Conservation (phyloP, 2,888 invertebrate genomes). For the Danaus chrysippus region DNA sequence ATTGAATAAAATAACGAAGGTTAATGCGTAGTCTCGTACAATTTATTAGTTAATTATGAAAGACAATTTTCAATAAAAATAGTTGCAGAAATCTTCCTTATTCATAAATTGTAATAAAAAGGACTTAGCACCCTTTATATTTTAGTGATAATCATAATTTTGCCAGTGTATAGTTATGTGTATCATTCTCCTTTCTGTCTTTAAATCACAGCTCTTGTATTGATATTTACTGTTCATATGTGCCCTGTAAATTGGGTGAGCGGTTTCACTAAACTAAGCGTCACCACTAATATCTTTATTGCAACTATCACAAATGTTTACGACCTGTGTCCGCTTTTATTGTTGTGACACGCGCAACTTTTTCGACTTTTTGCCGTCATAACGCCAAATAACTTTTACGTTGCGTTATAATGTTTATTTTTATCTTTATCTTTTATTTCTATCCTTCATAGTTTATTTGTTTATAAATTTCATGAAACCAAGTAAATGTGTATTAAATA, state of each 20-base stretch:
- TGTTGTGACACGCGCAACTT: conserved; percentile 47
- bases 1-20: too few relatives aligned
- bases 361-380: conserved; percentile 17
- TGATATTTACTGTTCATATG: conserved; percentile 3
- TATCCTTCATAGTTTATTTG: conserved; percentile 2
- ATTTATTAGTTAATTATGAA: too few relatives aligned
- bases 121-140: neutral
- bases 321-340: conserved; percentile 49
- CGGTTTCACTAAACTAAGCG: conserved; percentile 24
- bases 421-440: conserved; percentile 13
- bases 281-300: conserved; percentile 57
- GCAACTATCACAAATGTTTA: conserved; percentile 54
- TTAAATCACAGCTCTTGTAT: neutral
- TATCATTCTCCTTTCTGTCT: neutral
- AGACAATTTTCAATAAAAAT: too few relatives aligned
- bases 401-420: conserved; percentile 4
- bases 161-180: neutral
- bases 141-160: neutral
- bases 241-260: conserved; percentile 4
- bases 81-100: too few relatives aligned
- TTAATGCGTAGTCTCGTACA: too few relatives aligned
- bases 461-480: conserved; percentile 5
- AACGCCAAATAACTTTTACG: conserved; percentile 15
- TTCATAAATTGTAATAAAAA: too few relatives aligned
- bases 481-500: conserved; percentile 28